These are phyloP conservation scores for Oophaga pumilio DNA, from an alignment of 2,113 vertebrate species.

Conservation along the genomic window DNA sequence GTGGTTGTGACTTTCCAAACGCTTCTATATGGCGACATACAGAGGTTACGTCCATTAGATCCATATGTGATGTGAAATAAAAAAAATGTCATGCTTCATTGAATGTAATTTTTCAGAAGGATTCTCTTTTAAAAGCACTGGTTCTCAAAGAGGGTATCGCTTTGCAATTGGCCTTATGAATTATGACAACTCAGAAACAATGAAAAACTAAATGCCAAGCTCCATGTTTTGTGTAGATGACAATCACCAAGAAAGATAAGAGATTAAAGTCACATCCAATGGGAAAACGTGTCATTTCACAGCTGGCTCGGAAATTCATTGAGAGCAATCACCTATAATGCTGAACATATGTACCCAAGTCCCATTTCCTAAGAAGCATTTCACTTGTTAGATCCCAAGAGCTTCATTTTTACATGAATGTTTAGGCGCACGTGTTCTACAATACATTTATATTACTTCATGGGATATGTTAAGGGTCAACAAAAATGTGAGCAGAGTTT, in stretches of 20 bases:
- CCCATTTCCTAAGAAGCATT: background rate
- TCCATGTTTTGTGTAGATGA: background rate
- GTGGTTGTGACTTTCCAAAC: no score
- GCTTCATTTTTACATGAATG: constrained; percentile 2
- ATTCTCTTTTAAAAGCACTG: no score
- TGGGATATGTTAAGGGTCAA: constrained; percentile 40
- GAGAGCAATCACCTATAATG: background rate
- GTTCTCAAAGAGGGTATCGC: no score
- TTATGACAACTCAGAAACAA: background rate
- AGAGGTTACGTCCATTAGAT: no score
- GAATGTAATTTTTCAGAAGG: no score
- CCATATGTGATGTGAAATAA: no score
- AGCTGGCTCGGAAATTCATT: background rate
- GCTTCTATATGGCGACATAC: no score
- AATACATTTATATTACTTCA: constrained; percentile 3
- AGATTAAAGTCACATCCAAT: background rate
- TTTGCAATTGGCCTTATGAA: background rate
- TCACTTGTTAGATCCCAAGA: background rate
- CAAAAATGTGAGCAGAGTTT: constrained; percentile 20
- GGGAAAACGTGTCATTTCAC: background rate
- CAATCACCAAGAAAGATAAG: background rate
- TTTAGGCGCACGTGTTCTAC: background rate
- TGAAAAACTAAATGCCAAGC: background rate
- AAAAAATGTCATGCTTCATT: no score
- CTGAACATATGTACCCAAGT: background rate